Base-by-base conservation (phyloP, 2,797 vertebrate species). In the Sebastes glaucus region DNA sequence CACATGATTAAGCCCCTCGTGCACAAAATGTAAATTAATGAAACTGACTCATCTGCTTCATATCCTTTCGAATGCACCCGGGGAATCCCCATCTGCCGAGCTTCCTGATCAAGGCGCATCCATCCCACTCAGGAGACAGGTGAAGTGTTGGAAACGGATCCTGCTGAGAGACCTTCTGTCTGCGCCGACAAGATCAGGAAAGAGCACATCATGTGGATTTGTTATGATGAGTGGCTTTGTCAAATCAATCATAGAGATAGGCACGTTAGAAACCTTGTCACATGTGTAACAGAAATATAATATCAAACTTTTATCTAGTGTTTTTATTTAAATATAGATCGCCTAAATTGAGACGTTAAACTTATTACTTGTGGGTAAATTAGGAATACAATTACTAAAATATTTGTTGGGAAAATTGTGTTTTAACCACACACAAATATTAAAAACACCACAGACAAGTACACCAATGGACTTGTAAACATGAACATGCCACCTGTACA, bases 11-110 rank as follows among this genome's bases (percentile, higher is more conserved):
- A 77, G 52, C 35, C 77, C 62, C n/a, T 83, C 67, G 78, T 77
- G 32, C 79, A 73, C 20, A 78, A 69, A 78, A 74, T 52, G 60
- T 78, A 28, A 87, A 85, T 74, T 46, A 75, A 83, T 81, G 86
- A 83, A 83, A 71, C 23, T 13, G 64, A 77, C 35, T 84, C 76
- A 68, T 81, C 86, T 78, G 67, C 76, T 75, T 30, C 55, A 14
- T 73, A 78, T 80, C 69, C 38, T 79, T 62, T 81, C 59, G 68
- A 30, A 83, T 72, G 59, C 82, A 83, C 83, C 82, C 49, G 70
- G 88, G 86, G 87, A 92, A 91, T 81, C 85, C 87, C 88, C 89
- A 91, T 92, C 88, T 93, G 91, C 81, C 30, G 10, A 72, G 79
- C 52, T 67, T 10, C 4, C 71, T 84, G 82, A 90, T 88, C 84